Conservation (phyloP, 2,888 invertebrate species). For the Polydrusus cervinus region DNA sequence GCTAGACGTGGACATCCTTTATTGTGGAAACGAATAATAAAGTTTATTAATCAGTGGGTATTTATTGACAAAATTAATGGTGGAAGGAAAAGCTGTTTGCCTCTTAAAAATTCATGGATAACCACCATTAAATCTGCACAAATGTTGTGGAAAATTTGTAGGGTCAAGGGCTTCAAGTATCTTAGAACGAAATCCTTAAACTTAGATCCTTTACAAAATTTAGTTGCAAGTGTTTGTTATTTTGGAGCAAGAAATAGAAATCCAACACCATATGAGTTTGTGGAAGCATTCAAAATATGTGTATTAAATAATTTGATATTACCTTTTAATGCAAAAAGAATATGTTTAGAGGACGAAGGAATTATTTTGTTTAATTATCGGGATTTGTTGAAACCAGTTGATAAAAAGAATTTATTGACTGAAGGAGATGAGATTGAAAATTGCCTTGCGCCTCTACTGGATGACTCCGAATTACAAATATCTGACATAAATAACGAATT, state of each 20-base stretch:
- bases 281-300: not conserved
- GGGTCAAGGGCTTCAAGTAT: not conserved
- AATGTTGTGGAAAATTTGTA: not conserved
- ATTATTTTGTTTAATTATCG: slow-evolving; percentile 1
- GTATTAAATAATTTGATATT: not conserved
- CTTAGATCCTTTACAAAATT: slow-evolving; percentile 14
- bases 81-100: not conserved
- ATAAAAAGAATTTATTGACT: not conserved
- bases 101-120: not conserved
- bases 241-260: not conserved
- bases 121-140: slow-evolving; percentile 1
- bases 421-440: not conserved
- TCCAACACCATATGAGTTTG: slow-evolving; percentile 7
- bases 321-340: not conserved
- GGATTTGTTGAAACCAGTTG: not conserved
- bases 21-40: slow-evolving; percentile 9
- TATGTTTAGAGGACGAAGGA: not conserved
- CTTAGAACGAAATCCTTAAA: slow-evolving; percentile 2
- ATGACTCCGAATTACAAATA: not conserved
- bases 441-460: not conserved
- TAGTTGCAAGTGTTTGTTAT: not conserved
- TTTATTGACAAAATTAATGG: not conserved
- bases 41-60: not conserved
- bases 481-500: not conserved
- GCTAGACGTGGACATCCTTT: not conserved